Conservation (phyloP, 2,113 vertebrate species). For the Dipodomys spectabilis region DNA sequence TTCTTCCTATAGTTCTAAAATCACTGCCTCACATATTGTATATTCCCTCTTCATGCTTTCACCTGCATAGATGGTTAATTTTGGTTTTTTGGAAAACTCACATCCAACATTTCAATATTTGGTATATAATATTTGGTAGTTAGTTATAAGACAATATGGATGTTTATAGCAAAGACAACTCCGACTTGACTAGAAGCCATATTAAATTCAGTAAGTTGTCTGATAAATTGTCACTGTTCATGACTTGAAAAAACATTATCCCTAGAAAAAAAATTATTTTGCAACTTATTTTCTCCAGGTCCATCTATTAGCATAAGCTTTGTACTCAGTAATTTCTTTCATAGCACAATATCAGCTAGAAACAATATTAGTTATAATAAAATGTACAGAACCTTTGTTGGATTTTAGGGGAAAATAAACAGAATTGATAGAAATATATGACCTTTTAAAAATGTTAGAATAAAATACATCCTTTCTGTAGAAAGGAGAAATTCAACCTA, state of each 20-base stretch:
- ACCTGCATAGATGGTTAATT: not conserved
- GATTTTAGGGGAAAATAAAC: not conserved
- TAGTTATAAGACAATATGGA: not conserved
- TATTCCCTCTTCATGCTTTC: not conserved
- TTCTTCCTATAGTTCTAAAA: not conserved
- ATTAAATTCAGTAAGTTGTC: not conserved
- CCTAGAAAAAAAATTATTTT: not conserved
- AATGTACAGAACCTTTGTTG: not conserved
- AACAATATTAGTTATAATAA: constrained; percentile 2
- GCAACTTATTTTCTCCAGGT: not conserved
- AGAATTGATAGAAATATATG: not conserved
- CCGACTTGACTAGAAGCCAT: not conserved
- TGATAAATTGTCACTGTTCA: not conserved
- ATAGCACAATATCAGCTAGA: not conserved
- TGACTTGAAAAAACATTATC: not conserved
- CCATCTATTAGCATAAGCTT: not conserved
- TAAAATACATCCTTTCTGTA: not conserved
- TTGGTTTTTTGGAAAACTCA: not conserved
- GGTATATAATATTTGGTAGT: not conserved
- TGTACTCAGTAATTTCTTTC: not conserved
- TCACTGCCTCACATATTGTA: not conserved
- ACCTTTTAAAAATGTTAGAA: not conserved
- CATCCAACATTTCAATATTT: not conserved
- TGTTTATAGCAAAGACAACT: not conserved
- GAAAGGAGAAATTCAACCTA: constrained; percentile 6